These are phyloP conservation scores for Polypedilum pembai DNA, from an alignment of 1,140 invertebrate species.

Conservation along the genomic window DNA sequence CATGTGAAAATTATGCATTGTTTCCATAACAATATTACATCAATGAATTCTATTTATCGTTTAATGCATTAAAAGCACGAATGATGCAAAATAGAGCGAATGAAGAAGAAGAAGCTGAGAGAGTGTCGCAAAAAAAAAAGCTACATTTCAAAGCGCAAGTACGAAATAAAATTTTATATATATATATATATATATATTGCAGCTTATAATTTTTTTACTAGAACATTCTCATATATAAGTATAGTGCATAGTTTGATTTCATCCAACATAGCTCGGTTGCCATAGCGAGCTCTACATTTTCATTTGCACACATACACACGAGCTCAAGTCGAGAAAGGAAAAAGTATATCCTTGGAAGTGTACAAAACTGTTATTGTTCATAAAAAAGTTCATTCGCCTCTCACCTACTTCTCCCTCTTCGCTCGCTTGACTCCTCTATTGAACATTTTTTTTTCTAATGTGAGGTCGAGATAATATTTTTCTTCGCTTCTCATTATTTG, in stretches of 20 bases:
- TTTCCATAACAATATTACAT: not conserved
- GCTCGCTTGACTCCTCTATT: not conserved
- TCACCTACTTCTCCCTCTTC: conserved; percentile 10
- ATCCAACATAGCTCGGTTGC: not conserved
- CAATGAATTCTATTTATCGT: not conserved
- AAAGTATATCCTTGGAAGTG: conserved; percentile 12
- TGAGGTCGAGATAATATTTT: conserved; percentile 2
- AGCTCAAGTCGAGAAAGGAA: not conserved
- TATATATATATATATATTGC: no score
- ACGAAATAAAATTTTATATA: not conserved
- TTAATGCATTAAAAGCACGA: not conserved
- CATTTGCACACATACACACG: not conserved
- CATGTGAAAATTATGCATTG: not conserved
- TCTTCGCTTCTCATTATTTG: no score
- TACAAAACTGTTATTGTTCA: conserved; percentile 6
- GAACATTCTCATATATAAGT: not conserved
- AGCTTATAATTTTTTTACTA: not conserved
- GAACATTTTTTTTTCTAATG: conserved; percentile 11
- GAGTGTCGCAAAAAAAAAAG: not conserved
- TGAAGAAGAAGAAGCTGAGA: not conserved
- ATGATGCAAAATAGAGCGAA: not conserved
- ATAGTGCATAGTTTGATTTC: conserved; percentile 18
- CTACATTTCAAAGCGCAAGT: conserved; percentile 1
- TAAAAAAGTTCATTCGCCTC: conserved; percentile 17
- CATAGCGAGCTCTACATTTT: conserved; percentile 11